Evolutionary conservation across 2,888 invertebrate species (phyloP).

Genomic region (Tipula helvola): DNA sequence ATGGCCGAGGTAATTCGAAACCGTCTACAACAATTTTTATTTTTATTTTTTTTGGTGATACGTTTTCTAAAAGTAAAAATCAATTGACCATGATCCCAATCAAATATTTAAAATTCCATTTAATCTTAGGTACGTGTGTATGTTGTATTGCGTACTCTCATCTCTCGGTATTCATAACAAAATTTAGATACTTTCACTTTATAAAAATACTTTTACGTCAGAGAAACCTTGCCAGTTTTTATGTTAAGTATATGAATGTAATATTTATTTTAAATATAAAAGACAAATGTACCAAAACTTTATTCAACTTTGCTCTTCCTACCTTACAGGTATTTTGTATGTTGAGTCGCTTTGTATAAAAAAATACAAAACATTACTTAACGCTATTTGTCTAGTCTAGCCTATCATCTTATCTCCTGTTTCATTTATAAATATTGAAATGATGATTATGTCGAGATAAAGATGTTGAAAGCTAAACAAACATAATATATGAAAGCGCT

Average conservation of each 20-base stretch:
- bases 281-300: background rate
- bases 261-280: background rate
- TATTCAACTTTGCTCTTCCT: background rate
- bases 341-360: background rate
- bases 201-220: background rate
- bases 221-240: background rate
- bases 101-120: background rate
- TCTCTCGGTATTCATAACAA: background rate
- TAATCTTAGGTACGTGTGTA: background rate
- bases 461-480: background rate
- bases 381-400: background rate
- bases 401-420: background rate
- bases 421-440: background rate
- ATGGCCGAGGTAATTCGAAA: background rate
- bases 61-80: background rate
- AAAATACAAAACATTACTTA: background rate
- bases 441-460: background rate
- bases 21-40: background rate
- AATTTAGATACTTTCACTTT: background rate
- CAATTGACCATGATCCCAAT: background rate
- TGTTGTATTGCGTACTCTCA: background rate
- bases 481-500: background rate
- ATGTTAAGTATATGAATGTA: background rate
- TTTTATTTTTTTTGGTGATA: background rate
- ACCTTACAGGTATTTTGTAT: background rate